Evolutionary conservation across 2,888 invertebrate species (phyloP).

Genomic region (Acronicta alni): DNA sequence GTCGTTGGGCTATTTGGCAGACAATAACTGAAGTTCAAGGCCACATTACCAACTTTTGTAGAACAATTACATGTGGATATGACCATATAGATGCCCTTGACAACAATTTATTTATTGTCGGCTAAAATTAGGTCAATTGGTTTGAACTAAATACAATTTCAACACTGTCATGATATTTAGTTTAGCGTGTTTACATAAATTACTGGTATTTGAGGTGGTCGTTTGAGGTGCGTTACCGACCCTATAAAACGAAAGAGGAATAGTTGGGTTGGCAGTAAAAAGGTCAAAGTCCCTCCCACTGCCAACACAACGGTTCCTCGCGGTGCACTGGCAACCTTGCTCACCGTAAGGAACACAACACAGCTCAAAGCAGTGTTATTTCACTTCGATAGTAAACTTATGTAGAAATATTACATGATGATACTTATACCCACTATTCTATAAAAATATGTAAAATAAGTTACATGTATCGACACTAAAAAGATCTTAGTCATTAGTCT

Average conservation of each 20-base stretch:
- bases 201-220: conserved; percentile 62
- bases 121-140: conserved; percentile 58
- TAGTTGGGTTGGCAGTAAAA: too few relatives aligned
- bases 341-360: too few relatives aligned
- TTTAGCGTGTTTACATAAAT: conserved; percentile 81
- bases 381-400: too few relatives aligned
- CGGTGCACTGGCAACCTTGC: too few relatives aligned
- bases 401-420: too few relatives aligned
- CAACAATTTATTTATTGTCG: conserved; percentile 51
- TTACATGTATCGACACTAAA: too few relatives aligned
- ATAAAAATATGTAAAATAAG: not conserved
- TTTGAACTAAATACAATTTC: conserved; percentile 59
- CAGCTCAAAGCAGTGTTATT: too few relatives aligned
- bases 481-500: too few relatives aligned
- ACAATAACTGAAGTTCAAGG: conserved; percentile 66
- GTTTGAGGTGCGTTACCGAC: conserved; percentile 44
- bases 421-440: too few relatives aligned
- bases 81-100: conserved; percentile 51
- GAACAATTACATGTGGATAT: conserved; percentile 32
- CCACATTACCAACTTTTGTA: conserved; percentile 36
- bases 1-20: conserved; percentile 63
- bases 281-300: too few relatives aligned
- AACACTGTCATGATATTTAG: conserved; percentile 73
- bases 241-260: too few relatives aligned
- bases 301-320: too few relatives aligned